Evolutionary conservation across 2,113 vertebrate species (phyloP), one percentile per base, ranked within the genome.

Genomic region (Microtus pennsylvanicus): DNA sequence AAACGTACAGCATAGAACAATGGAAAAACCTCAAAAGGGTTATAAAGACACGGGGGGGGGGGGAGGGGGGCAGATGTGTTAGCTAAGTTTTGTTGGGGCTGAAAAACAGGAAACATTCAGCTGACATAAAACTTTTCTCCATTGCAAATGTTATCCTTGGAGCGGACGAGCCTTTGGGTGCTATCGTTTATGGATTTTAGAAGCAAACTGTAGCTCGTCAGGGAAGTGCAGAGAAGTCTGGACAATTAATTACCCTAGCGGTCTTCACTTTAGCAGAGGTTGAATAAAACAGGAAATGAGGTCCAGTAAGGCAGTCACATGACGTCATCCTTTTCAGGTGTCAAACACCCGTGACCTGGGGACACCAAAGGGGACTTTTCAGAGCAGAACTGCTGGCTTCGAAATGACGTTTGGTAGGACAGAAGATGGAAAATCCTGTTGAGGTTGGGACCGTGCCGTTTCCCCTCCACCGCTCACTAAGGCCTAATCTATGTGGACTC

Each of bases 31-130:
- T 69, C 47, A 82, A 94, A 55, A 88, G 21, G 22, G 55, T 58
- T 91, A 94, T 35, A 61, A 83, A 92, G 63, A 63, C 35, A 91
- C 4, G 52, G 26, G 87, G 50, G 78, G 50, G 87, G 50, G 83
- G 50, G 2, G n/a, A n/a, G 42, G 42, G 87, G 50, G 83, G 50
- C 91, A 93, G 93, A 89, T 52, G 72, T 96, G 35, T 89, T 22
- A 33, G 94, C 83, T 95, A 82, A 87, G 91, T 95, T 89, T 91
- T 93, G 74, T 87, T 52, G 61, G 21, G 50, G 52, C n/a, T 91
- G 45, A 45, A 96, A 97, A 97, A 95, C 95, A 96, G 90, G 86
- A 96, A 97, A 94, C 19, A 78, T 78, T 93, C 50, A 58, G 47
- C 65, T 89, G 91, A 92, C 19, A 55, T 50, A 89, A 91, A 47